Base-by-base conservation (phyloP, 2,797 vertebrate genomes). In the Siniperca obscura region DNA sequence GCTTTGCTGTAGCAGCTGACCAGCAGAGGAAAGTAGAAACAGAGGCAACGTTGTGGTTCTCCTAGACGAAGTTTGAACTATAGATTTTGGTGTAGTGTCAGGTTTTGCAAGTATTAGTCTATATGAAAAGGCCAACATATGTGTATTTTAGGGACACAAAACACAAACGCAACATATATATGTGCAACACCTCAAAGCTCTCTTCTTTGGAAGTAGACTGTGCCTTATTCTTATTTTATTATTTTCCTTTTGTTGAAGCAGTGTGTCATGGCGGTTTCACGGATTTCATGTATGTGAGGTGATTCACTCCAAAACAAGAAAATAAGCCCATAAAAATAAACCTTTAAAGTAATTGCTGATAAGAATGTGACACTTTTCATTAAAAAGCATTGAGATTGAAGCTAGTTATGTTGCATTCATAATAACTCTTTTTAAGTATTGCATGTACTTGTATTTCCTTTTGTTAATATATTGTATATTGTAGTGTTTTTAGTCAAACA, bases 1-100 rank as follows among this genome's bases (percentile, higher is more conserved):
- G 38, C 46, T 83, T 71, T 25, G 8, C 62, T 73, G 38, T 13
- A 22, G 36, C 40, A 52, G 34, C 66, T 85, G 83, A 82, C 76
- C 42, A 14, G 36, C 3, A 7, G 36, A 78, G 71, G 55, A 78
- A 69, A 36, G 36, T 16, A 70, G 34, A 78, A 64, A 72, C 46
- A 55, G 4, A 78, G 64, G n/a, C 7, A 25, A 50, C n/a, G 12
- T 21, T 53, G 52, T 69, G 66, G 3, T 62, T 62, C 17, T 62
- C 22, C 21, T 25, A 5, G 14, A 67, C 5, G 50, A 74, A 53
- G 59, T 57, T 76, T 69, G 25, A 78, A 72, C 53, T 36, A 22
- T 3, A 50, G n/a, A 56, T 14, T 30, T 70, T 40, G 25, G 22
- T 65, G 4, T 70, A 42, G 12, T 66, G 40, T 74, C 2, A 56